Evolutionary conservation across 2,888 invertebrate genomes (phyloP), one percentile per base, ranked within the genome.

Genomic region (Tricholauxania praeusta): DNA sequence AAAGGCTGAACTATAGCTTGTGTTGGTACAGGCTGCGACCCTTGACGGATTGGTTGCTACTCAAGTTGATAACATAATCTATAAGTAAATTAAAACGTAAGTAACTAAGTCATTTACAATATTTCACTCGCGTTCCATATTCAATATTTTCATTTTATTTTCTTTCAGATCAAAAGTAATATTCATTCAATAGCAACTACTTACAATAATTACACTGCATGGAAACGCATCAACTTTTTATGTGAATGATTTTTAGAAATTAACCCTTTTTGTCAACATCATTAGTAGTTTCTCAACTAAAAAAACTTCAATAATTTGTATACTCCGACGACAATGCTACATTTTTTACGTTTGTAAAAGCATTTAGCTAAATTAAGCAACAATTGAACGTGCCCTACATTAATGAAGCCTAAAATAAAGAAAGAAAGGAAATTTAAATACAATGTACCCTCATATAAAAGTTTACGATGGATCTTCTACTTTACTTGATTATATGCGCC

Each of bases 361-460:
- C 67, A 39, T 39, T 39, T 57, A 47, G 19, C 47, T 19, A 55
- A 12, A 57, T 32, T 32, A 22, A 32, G 32, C 28, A 59, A 19
- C 28, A 63, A 19, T 22, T 48, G 48, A 10, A 57, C 67, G 39
- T 67, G 67, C 39, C 55, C 57, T 55, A 67, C 39, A 55, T 67
- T 47, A 39, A 47, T 48, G n/a, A 22, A 10, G 28, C 19, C 12
- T 5, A 47, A 12, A 59, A 28, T 22, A 15, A 32, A 69, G 63
- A 15, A 32, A 69, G 63, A 10, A 39, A 39, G 10, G 7, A 39
- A 39, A 63, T 47, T 48, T 63, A 15, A 47, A 47, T 63, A 19
- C 39, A 69, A 69, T 69, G 52, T 28, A 51, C 69, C 69, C 69
- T 69, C 62, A 69, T 69, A 19, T 28, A 17, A 39, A 47, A 17